phyloP scores from a whole-genome alignment of 1,140 invertebrate genomes.

The Vanessa tameamea region DNA sequence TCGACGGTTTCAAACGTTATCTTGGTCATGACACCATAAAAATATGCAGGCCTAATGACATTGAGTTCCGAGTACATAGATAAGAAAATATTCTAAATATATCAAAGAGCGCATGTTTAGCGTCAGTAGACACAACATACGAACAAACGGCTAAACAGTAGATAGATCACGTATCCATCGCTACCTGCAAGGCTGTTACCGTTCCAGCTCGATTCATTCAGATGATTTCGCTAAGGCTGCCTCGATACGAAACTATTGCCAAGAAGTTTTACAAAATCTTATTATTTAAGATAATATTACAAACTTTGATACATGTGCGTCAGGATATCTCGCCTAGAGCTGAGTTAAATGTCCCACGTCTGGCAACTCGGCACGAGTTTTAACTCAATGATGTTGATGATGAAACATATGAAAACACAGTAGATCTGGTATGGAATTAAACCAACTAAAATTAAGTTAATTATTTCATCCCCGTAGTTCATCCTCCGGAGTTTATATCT shows the following conservation, averaged over 20 bases:
- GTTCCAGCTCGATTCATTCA: slow-evolving; percentile 41
- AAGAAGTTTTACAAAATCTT: not conserved
- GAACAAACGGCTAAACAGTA: slow-evolving; percentile 27
- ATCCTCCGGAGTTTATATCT: too few species aligned
- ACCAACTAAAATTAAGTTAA: too few species aligned
- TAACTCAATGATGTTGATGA: too few species aligned
- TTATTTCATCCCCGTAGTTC: too few species aligned
- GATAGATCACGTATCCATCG: slow-evolving; percentile 42
- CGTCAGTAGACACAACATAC: slow-evolving; percentile 22
- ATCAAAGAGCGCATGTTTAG: slow-evolving; percentile 16
- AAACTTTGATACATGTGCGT: too few species aligned
- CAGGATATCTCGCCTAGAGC: too few species aligned
- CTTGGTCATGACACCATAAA: too few species aligned
- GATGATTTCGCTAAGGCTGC: slow-evolving; percentile 30
- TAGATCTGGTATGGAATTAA: too few species aligned
- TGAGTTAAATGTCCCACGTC: not conserved
- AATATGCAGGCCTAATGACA: not conserved
- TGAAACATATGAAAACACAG: too few species aligned
- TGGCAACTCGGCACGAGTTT: not conserved
- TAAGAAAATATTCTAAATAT: slow-evolving; percentile 3
- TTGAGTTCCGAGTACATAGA: not conserved
- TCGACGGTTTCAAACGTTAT: too few species aligned
- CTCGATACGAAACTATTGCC: not conserved
- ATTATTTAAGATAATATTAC: too few species aligned
- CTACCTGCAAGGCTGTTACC: slow-evolving; percentile 35